These are phyloP conservation scores for Amphiprion clarkii DNA, from an alignment of 2,797 vertebrate species.

Conservation along the genomic window DNA sequence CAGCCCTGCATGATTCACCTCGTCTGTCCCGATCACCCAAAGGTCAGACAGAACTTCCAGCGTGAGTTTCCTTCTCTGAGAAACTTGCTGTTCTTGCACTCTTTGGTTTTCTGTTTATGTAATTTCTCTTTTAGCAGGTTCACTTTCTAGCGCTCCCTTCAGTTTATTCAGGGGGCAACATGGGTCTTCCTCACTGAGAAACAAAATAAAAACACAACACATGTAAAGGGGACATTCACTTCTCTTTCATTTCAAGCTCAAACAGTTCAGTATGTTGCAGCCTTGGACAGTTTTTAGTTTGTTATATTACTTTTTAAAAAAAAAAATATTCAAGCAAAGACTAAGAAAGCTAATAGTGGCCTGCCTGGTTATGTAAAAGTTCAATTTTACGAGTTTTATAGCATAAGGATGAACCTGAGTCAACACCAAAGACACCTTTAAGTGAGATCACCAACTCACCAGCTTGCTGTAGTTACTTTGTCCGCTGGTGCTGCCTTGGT, in stretches of 20 bases:
- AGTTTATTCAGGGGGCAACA: background rate
- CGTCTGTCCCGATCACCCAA: background rate
- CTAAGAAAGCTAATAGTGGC: background rate
- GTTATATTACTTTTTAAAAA: too few species aligned
- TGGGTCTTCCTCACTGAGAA: background rate
- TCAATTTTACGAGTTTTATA: background rate
- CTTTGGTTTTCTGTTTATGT: background rate
- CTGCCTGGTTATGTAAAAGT: background rate
- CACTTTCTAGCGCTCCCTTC: background rate
- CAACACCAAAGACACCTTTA: background rate
- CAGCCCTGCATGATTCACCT: constrained; percentile 59
- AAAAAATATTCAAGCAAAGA: too few species aligned
- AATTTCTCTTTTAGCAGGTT: too few species aligned
- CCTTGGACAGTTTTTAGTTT: too few species aligned
- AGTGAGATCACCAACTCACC: background rate
- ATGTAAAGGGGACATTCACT: background rate
- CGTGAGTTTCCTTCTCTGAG: background rate
- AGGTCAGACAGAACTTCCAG: background rate
- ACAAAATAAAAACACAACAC: constrained; percentile 8
- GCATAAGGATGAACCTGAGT: too few species aligned
- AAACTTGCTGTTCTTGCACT: background rate
- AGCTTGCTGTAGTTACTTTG: too few species aligned
- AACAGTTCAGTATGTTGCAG: too few species aligned
- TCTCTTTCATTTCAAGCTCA: background rate
- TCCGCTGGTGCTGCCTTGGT: too few species aligned